Conservation (phyloP, 2,888 invertebrate genomes). For the Tyria jacobaeae region DNA sequence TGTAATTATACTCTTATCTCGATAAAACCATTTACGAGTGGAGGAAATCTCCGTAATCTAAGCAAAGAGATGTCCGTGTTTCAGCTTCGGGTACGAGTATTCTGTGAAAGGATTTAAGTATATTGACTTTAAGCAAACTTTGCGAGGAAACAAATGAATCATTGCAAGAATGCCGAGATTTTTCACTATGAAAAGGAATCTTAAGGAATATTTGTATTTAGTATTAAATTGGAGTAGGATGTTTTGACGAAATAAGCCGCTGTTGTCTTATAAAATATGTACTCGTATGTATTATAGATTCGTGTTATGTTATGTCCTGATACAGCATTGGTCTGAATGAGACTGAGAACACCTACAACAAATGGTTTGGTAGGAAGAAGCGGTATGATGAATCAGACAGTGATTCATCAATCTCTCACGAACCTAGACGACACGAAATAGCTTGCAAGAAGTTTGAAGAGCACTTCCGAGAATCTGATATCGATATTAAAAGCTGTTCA, state of each 20-base stretch:
- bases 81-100: constrained; percentile 20
- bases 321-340: too few relatives aligned
- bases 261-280: neutral
- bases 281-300: too few relatives aligned
- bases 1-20: neutral
- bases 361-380: too few relatives aligned
- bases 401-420: too few relatives aligned
- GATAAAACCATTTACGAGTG: constrained; percentile 30
- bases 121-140: constrained; percentile 36
- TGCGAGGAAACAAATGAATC: constrained; percentile 34
- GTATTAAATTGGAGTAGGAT: neutral
- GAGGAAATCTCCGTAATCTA: constrained; percentile 26
- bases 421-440: too few relatives aligned
- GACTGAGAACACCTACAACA: too few relatives aligned
- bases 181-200: constrained; percentile 16
- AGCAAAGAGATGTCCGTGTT: constrained; percentile 26
- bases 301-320: too few relatives aligned
- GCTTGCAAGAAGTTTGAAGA: too few relatives aligned
- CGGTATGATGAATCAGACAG: too few relatives aligned
- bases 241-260: neutral
- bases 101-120: constrained; percentile 39
- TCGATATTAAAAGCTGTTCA: too few relatives aligned
- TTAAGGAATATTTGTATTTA: constrained; percentile 12
- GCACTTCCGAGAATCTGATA: too few relatives aligned
- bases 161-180: constrained; percentile 8